These are phyloP conservation scores for Sylvilagus floridanus DNA, from an alignment of 2,797 vertebrate genomes.

Conservation along the genomic window DNA sequence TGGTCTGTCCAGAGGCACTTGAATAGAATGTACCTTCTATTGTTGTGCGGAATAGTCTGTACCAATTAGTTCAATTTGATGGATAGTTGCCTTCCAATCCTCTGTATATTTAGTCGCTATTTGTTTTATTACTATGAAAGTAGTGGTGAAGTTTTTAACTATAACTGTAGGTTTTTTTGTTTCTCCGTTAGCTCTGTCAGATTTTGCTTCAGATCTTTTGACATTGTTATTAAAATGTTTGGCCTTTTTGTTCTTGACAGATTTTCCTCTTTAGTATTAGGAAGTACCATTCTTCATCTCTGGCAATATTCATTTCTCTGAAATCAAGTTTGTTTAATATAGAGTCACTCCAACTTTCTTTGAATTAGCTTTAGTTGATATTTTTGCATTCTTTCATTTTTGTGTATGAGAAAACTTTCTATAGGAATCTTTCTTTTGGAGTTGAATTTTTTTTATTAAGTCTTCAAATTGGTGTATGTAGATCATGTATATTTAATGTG, in stretches of 20 bases:
- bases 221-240: background rate
- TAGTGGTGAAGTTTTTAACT: background rate
- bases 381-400: conserved; percentile 25
- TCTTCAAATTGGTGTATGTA: background rate
- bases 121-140: background rate
- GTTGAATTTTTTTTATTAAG: background rate
- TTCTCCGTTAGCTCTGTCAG: conserved; percentile 7
- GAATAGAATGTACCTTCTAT: background rate
- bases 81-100: background rate
- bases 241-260: background rate
- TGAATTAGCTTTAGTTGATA: background rate
- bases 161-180: background rate
- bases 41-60: background rate
- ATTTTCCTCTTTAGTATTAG: background rate
- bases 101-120: background rate
- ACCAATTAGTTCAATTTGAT: conserved; percentile 37
- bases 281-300: conserved; percentile 1
- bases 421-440: background rate
- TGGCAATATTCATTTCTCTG: conserved; percentile 15
- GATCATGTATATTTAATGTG: conserved; percentile 7
- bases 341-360: background rate
- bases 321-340: conserved; percentile 6
- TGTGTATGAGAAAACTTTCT: background rate
- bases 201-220: conserved; percentile 13
- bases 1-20: background rate